A percentile compares a stretch with the other conserved stretches of the same genome.
phyloP scores from a whole-genome alignment of 2,113 vertebrate genomes.

The Oryctolagus cuniculus region mOryCun1.1 NC_091441.1:99286001-99286500 shows the following conservation, averaged over 20 bases:
- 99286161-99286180: background rate
- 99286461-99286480: constrained; percentile 74
- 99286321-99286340: constrained; percentile 1
- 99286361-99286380: constrained; percentile 45
- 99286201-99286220: background rate
- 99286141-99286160: background rate
- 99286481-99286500: constrained; percentile 74
- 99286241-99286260: constrained; percentile 29
- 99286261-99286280: constrained; percentile 46
- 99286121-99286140: background rate
- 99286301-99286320: constrained; percentile 52
- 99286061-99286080: background rate
- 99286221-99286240: background rate
- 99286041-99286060: background rate
- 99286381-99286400: constrained; percentile 45
- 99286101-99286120: constrained; percentile 12
- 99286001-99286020: background rate
- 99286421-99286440: constrained; percentile 28
- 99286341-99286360: constrained; percentile 46
- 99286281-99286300: constrained; percentile 1
- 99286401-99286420: constrained; percentile 42
- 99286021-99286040: background rate
- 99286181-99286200: background rate
- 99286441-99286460: constrained; percentile 78
- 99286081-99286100: background rate